Conservation (phyloP, 2,888 invertebrate genomes). For the Rotaria sp. region DNA sequence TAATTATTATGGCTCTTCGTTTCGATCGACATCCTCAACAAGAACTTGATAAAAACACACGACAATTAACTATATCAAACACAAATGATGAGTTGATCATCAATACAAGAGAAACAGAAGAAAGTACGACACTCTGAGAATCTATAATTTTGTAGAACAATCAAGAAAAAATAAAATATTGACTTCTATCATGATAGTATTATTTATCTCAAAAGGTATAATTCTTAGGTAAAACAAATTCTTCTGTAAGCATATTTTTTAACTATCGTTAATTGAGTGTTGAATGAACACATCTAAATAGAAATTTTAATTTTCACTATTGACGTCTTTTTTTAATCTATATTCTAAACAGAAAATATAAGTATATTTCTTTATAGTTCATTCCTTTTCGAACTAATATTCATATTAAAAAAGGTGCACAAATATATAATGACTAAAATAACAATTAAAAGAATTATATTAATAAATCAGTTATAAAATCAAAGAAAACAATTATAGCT, state of each 20-base stretch:
- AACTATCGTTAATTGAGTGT: too few species aligned
- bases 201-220: too few species aligned
- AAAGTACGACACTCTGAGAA: too few species aligned
- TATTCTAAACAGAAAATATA: background rate
- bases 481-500: background rate
- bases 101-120: background rate
- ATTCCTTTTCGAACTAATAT: background rate
- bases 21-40: background rate
- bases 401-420: background rate
- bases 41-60: background rate
- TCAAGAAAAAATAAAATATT: too few species aligned
- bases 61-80: background rate
- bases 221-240: too few species aligned
- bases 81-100: background rate
- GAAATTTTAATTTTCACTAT: background rate
- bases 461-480: background rate
- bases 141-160: too few species aligned
- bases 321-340: background rate
- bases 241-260: too few species aligned
- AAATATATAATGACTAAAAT: background rate
- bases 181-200: too few species aligned
- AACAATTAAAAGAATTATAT: background rate
- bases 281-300: too few species aligned
- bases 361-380: background rate
- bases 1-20: background rate